These are phyloP conservation scores for Lucinisca nassula DNA, from an alignment of 2,888 invertebrate species.

Conservation along the genomic window DNA sequence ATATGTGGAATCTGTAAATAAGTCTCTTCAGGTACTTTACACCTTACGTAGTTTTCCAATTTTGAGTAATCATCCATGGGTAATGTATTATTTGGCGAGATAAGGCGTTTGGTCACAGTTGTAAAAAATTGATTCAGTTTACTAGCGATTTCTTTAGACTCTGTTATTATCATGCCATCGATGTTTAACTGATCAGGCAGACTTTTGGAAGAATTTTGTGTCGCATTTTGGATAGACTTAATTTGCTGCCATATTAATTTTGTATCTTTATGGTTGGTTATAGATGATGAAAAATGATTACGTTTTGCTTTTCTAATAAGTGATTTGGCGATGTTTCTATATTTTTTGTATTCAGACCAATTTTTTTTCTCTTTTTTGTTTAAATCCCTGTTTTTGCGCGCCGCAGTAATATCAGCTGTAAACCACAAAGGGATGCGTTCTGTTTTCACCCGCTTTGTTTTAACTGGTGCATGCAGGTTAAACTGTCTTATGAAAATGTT, in stretches of 20 bases:
- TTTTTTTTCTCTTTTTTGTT: too few species aligned
- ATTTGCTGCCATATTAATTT: not conserved
- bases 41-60: not conserved
- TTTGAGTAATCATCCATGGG: not conserved
- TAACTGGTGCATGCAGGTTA: too few species aligned
- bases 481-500: too few species aligned
- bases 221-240: not conserved
- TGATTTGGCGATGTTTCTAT: too few species aligned
- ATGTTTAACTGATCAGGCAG: not conserved
- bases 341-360: too few species aligned
- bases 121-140: not conserved
- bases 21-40: not conserved
- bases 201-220: not conserved
- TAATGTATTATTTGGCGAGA: not conserved
- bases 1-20: not conserved
- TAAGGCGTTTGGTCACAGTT: not conserved
- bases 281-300: too few species aligned
- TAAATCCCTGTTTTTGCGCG: too few species aligned
- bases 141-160: not conserved
- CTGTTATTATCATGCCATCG: not conserved
- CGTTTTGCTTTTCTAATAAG: too few species aligned
- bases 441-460: too few species aligned
- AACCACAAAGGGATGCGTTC: too few species aligned
- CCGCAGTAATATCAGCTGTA: too few species aligned
- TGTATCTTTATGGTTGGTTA: too few species aligned